Percentiles rank a stretch among this genome's conserved stretches.
phyloP scores from a whole-genome alignment of 2,113 vertebrate genomes.

The Gallinago media region DNA sequence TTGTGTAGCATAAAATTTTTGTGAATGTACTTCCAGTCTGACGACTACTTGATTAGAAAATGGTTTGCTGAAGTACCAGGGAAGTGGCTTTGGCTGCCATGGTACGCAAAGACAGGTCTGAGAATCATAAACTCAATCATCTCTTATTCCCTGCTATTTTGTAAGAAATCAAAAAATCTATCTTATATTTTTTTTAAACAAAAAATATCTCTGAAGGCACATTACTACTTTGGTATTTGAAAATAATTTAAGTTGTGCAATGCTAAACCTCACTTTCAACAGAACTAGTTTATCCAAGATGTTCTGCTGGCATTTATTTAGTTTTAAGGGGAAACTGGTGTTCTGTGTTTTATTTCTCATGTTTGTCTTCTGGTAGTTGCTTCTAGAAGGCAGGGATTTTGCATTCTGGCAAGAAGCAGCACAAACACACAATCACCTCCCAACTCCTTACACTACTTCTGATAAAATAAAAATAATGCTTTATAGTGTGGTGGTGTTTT shows the following conservation, averaged over 20 bases:
- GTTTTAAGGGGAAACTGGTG: background rate
- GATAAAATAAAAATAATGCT: background rate
- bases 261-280: background rate
- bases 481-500: too few relatives aligned
- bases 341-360: background rate
- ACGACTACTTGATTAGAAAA: background rate
- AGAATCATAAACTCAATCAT: background rate
- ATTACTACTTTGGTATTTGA: background rate
- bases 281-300: background rate
- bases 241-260: background rate
- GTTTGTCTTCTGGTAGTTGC: background rate
- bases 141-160: background rate
- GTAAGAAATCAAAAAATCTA: background rate
- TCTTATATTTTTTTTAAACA: background rate
- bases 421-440: background rate
- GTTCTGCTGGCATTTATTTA: background rate
- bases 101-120: background rate
- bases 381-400: background rate
- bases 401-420: background rate
- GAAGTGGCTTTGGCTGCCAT: background rate
- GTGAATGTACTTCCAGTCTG: background rate
- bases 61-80: background rate
- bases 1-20: background rate
- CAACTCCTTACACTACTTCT: background rate
- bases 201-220: background rate